Evolutionary conservation across 2,113 vertebrate genomes (phyloP).

Genomic region (Miniopterus natalensis): DNA sequence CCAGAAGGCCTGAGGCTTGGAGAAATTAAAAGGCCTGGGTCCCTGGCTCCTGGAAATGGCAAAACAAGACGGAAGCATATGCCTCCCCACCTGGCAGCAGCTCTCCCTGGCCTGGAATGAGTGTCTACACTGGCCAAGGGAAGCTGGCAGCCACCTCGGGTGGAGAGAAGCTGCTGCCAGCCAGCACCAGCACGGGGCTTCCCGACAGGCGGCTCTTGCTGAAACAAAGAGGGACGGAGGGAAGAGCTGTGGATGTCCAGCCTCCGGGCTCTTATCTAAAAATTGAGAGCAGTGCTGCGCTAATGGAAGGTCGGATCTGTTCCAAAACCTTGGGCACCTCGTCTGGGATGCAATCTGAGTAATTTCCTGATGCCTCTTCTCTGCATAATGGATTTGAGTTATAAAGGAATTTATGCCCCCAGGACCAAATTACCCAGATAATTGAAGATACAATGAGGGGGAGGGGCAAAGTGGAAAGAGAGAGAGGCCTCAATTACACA

Average conservation of each 20-base stretch:
- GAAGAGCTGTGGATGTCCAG: slow-evolving; percentile 70
- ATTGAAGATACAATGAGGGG: slow-evolving; percentile 76
- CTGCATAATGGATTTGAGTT: slow-evolving; percentile 81
- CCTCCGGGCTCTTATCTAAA: slow-evolving; percentile 62
- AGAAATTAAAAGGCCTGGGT: slow-evolving; percentile 71
- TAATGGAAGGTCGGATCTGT: slow-evolving; percentile 61
- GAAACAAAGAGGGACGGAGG: slow-evolving; percentile 75
- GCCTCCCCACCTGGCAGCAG: slow-evolving; percentile 72
- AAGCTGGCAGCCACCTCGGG: slow-evolving; percentile 68
- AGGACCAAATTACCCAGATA: slow-evolving; percentile 84
- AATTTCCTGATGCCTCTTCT: slow-evolving; percentile 78
- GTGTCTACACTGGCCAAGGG: slow-evolving; percentile 69
- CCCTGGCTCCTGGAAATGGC: slow-evolving; percentile 69
- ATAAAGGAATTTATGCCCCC: slow-evolving; percentile 83
- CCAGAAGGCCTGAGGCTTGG: slow-evolving; percentile 74
- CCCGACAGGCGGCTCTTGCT: slow-evolving; percentile 60
- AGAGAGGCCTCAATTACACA: slow-evolving; percentile 61
- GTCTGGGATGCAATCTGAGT: slow-evolving; percentile 74
- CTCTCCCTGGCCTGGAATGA: slow-evolving; percentile 65
- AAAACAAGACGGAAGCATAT: slow-evolving; percentile 78
- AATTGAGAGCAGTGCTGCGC: slow-evolving; percentile 12
- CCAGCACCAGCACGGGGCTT: slow-evolving; percentile 69
- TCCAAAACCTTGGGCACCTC: slow-evolving; percentile 71
- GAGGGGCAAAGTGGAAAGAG: neutral
- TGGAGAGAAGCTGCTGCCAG: slow-evolving; percentile 33